phyloP scores from a whole-genome alignment of 2,888 invertebrate genomes.

The Ormyrus thymus region DNA sequence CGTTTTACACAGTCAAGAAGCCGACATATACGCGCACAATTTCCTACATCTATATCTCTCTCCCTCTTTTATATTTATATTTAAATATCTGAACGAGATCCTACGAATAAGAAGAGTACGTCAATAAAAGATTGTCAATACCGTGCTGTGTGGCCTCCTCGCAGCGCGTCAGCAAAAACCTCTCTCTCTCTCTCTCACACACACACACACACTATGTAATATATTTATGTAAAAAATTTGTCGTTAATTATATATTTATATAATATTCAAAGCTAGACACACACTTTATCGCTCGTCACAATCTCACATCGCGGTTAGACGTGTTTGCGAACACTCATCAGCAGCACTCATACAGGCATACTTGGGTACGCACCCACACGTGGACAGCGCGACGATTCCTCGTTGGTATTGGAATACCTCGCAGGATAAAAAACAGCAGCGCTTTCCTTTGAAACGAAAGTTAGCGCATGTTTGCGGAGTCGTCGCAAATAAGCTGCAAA shows the following conservation, averaged over 20 bases:
- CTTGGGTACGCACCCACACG: no score
- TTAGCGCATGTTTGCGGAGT: no score
- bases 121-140: constrained; percentile 71
- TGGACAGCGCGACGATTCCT: no score
- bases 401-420: no score
- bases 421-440: no score
- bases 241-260: constrained; percentile 22
- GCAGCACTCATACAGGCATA: no score
- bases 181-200: background rate
- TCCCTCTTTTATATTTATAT: constrained; percentile 9
- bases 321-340: no score
- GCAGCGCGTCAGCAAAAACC: constrained; percentile 12
- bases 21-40: background rate
- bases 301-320: background rate
- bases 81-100: constrained; percentile 47
- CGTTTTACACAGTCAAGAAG: background rate
- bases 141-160: constrained; percentile 58
- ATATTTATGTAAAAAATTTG: background rate
- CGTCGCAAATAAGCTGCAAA: no score
- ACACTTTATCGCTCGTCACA: background rate
- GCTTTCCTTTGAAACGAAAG: no score
- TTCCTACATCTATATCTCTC: background rate
- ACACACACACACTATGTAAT: background rate
- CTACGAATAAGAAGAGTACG: constrained; percentile 63
- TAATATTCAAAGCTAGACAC: constrained; percentile 18